Evolutionary conservation across 2,797 vertebrate species (phyloP).

Genomic region (Synanceia verrucosa): DNA sequence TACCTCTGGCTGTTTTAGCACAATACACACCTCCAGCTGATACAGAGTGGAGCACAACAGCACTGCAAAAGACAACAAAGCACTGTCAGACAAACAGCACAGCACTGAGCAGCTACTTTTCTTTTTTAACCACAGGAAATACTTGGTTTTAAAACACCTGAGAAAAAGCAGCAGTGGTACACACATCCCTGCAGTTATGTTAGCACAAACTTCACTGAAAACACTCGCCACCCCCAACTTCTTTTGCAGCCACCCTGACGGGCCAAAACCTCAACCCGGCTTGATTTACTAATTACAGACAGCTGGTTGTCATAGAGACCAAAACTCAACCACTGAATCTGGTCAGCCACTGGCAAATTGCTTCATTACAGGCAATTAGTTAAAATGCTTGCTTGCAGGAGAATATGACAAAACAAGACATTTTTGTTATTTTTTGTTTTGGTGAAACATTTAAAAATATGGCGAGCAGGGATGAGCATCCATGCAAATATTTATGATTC

Average conservation of each 20-base stretch:
- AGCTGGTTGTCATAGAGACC: slow-evolving; percentile 79
- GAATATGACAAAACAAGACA: slow-evolving; percentile 19
- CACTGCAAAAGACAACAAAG: slow-evolving; percentile 51
- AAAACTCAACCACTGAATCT: slow-evolving; percentile 52
- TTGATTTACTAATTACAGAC: slow-evolving; percentile 80
- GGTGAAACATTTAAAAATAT: slow-evolving; percentile 12
- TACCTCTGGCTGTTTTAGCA: slow-evolving; percentile 75
- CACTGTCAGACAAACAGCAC: slow-evolving; percentile 18
- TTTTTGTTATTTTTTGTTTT: slow-evolving; percentile 33
- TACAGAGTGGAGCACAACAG: slow-evolving; percentile 49
- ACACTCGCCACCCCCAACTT: slow-evolving; percentile 37
- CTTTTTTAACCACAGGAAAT: slow-evolving; percentile 17
- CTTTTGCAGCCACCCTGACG: slow-evolving; percentile 33
- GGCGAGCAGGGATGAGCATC: neutral
- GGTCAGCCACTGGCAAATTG: slow-evolving; percentile 59
- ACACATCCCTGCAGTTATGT: slow-evolving; percentile 44
- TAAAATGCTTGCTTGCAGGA: slow-evolving; percentile 35
- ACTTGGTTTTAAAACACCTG: slow-evolving; percentile 51
- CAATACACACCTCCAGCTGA: slow-evolving; percentile 74
- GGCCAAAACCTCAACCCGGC: slow-evolving; percentile 32
- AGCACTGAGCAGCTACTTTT: neutral
- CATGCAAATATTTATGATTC: neutral
- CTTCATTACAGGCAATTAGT: slow-evolving; percentile 64
- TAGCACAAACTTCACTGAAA: slow-evolving; percentile 16
- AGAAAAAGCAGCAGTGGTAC: slow-evolving; percentile 38